A percentile compares a stretch with the other conserved stretches of the same genome.
Conservation (phyloP, 2,888 invertebrate genomes). For the Drosophila koepferae region DNA sequence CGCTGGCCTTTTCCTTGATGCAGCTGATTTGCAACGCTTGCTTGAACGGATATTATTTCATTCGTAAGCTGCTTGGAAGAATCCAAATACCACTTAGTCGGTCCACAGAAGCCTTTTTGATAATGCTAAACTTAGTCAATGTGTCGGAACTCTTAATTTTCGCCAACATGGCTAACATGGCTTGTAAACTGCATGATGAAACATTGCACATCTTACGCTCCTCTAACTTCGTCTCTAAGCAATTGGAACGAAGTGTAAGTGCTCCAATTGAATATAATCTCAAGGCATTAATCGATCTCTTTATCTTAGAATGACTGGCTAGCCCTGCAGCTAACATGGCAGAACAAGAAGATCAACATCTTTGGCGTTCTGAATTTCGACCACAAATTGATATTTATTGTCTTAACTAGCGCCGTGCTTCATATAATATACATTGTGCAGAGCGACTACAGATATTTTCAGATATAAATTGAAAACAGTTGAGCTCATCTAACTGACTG, state of each 20-base stretch:
- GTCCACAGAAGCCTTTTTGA: fast-evolving
- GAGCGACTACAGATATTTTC: constrained; percentile 23
- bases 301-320: constrained; percentile 36
- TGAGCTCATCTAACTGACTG: not conserved
- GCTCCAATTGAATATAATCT: too few relatives aligned
- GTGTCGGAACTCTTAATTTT: not conserved
- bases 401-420: constrained; percentile 13
- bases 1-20: not conserved
- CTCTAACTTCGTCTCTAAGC: not conserved
- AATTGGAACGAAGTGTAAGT: constrained; percentile 35
- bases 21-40: not conserved
- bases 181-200: not conserved
- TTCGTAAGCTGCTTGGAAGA: not conserved
- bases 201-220: constrained; percentile 20
- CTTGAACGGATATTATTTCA: not conserved
- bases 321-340: constrained; percentile 32
- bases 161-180: not conserved
- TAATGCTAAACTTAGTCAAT: fast-evolving
- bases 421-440: constrained; percentile 47
- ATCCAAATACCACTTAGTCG: too few relatives aligned
- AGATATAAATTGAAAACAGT: not conserved
- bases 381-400: constrained; percentile 14
- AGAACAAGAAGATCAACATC: constrained; percentile 20
- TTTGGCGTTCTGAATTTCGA: constrained; percentile 28
- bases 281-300: not conserved